Base-by-base conservation (phyloP, 1,140 invertebrate genomes). In the Monochamus saltuarius region DNA sequence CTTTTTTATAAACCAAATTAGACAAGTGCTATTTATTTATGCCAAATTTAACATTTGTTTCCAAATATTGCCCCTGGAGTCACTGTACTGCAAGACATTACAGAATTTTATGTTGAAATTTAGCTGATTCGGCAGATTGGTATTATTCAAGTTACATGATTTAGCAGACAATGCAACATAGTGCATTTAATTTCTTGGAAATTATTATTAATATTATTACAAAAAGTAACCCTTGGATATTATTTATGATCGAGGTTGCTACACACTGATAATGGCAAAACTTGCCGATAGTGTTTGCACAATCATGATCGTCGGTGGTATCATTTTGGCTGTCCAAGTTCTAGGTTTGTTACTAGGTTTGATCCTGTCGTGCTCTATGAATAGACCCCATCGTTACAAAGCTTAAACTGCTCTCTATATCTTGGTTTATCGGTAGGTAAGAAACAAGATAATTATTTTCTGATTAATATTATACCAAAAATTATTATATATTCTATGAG, bases 281-380 rank as follows among this genome's bases (percentile, higher is more conserved):
- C 73, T 91, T 40, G 75, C 83, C 36, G 79, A 81, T 14, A 82
- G 90, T 63, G 79, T 84, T 64, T 79, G 81, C 35, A 80, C 86
- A 38, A 79, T 92, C 37, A 80, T 90, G 40, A 84, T 81, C 29
- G 76, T 88, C 7, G 82, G 82, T 0, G 81, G 89, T 51, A 82
- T 81, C 16, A 79, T 92, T 42, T 82, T 87, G 36, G 77, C 85
- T 11, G 62, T 89, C 59, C 85, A 93, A 78, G 75, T 91, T 43
- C 71, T 93, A 22, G 89, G 89, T 36, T 80, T 94, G 66, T 84
- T 90, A 46, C 90, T 92, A 68, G 87, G 90, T 1, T 78, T 92
- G 69, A 83, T 90, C 62, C 79, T 93, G 14, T 91, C 89, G 72
- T 92, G 88, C 75, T 86, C 88, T 22, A 85, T 91, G 60, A 83